Base-by-base conservation (phyloP, 2,797 vertebrate species). In the Sylvia borin region DNA sequence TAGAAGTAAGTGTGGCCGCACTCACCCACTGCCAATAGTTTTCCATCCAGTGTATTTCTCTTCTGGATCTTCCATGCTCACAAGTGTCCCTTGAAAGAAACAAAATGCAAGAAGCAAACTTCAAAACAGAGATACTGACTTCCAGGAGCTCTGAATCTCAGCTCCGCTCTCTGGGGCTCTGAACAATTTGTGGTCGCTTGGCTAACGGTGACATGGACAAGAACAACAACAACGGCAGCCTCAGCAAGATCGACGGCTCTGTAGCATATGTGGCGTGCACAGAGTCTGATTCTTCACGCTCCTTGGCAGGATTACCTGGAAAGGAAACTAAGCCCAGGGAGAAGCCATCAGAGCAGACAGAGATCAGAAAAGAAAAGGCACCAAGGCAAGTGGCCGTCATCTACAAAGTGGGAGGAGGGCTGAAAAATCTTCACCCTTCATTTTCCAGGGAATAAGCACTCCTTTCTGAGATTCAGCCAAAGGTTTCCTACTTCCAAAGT, bases 31-130 rank as follows among this genome's bases (percentile, higher is more conserved):
- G 96, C 99, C 98, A 85, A 98, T 98, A 98, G 98, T 99, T 98
- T 99, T 98, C 90, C 99, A 99, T 92, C 99, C 98, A 10, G 98
- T 99, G 84, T 99, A 99, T 97, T 99, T 99, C 98, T 99, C 99
- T 97, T 99, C 99, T 55, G 99, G 99, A 97, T 99, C 99, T 57
- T 99, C 99, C 94, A 99, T 98, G 15, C 99, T 99, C 92, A 99
- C 99, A 87, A 99, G 99, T 94, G 98, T 99, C 98, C 99, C 99
- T 99, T 22, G 97, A 86, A 96, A 97, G 67, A 95, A 68, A 98
- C 25, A 70, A 68, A 34, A 74, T 8, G 32, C 29, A 72, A 82
- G 64, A 80, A n/a, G 48, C 29, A 79, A 27, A 43, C 38, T 78
- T 68, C 50, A 61, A 61, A 74, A 36, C 4, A 40, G 40, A 40